These are phyloP conservation scores for Plebejus melissa DNA, from an alignment of 2,888 invertebrate genomes.

Conservation along the genomic window DNA sequence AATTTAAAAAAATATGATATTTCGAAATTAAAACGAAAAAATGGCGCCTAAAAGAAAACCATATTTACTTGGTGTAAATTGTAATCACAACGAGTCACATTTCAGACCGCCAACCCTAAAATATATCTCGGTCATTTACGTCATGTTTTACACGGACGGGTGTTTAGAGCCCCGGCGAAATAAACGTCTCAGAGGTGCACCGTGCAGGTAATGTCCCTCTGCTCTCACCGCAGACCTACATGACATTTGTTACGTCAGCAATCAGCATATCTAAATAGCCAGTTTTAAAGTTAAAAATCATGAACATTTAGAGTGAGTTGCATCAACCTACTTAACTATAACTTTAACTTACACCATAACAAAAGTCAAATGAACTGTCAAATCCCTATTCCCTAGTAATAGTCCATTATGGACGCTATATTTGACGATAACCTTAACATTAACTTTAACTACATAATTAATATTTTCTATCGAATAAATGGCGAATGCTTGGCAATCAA, in stretches of 20 bases:
- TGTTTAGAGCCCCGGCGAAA: slow-evolving; percentile 11
- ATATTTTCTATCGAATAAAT: too few species aligned
- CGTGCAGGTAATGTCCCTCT: slow-evolving; percentile 7
- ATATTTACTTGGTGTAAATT: background rate
- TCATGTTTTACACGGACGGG: slow-evolving; percentile 14
- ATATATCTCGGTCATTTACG: slow-evolving; percentile 11
- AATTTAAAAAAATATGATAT: too few species aligned
- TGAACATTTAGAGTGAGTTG: background rate
- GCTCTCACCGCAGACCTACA: slow-evolving; percentile 24
- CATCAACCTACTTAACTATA: too few species aligned
- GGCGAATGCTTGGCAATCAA: too few species aligned
- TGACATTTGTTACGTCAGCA: slow-evolving; percentile 33
- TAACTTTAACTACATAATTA: too few species aligned
- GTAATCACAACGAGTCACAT: background rate
- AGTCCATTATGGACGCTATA: too few species aligned
- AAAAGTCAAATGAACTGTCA: too few species aligned
- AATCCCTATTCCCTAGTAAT: too few species aligned
- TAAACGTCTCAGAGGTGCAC: slow-evolving; percentile 8
- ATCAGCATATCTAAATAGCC: slow-evolving; percentile 17
- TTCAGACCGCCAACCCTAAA: background rate
- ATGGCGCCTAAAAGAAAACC: too few species aligned
- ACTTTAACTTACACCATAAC: too few species aligned
- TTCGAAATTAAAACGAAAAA: too few species aligned
- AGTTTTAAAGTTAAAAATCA: background rate
- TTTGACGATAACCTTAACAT: too few species aligned